Evolutionary conservation across 2,113 vertebrate species (phyloP).

Genomic region (Strix uralensis): DNA sequence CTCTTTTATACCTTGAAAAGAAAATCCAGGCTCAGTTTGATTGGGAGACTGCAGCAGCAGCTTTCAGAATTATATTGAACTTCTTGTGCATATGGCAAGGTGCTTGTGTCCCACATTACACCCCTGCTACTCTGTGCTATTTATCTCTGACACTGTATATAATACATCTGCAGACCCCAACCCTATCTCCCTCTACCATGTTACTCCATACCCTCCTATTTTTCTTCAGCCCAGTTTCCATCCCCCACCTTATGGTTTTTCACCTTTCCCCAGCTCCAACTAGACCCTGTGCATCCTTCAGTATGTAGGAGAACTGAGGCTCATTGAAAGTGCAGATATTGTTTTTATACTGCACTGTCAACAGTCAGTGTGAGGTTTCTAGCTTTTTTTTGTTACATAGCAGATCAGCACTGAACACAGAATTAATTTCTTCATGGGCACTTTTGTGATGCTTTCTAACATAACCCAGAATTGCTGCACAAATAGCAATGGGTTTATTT

Average conservation of each 20-base stretch:
- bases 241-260: neutral
- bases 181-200: neutral
- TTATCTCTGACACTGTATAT: neutral
- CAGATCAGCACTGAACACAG: neutral
- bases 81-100: rapidly evolving
- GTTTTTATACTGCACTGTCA: neutral
- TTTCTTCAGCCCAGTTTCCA: neutral
- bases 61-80: neutral
- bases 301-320: neutral
- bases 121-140: rapidly evolving
- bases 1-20: neutral
- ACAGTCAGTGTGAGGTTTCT: neutral
- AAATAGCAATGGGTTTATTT: neutral
- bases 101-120: neutral
- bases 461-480: neutral
- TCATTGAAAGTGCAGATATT: neutral
- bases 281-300: neutral
- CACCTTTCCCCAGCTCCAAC: rapidly evolving
- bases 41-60: neutral
- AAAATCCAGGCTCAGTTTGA: neutral
- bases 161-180: neutral
- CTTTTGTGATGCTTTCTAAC: neutral
- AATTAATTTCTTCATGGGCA: neutral
- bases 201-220: neutral
- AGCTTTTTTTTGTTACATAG: neutral